Percentiles rank a stretch among this genome's conserved stretches.
Conservation (phyloP, 2,797 vertebrate species). For the Nasua narica region DNA sequence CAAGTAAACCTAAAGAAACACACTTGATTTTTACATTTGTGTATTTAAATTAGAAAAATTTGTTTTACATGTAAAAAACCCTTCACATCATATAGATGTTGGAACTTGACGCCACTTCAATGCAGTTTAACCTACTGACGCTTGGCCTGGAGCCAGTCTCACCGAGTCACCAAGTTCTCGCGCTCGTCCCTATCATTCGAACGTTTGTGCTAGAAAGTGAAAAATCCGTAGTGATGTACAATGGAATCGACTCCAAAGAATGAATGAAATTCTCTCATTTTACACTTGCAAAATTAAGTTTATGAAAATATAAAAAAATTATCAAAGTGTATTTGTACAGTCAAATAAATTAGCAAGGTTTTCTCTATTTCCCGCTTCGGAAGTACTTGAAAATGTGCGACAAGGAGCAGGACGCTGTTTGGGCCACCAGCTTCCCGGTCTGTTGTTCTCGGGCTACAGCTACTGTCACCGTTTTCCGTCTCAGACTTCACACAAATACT, state of each 20-base stretch:
- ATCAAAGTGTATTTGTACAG: constrained; percentile 63
- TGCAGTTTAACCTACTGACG: constrained; percentile 23
- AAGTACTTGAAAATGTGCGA: constrained; percentile 53
- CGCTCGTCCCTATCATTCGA: constrained; percentile 24
- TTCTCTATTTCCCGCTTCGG: constrained; percentile 47
- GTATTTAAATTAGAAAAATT: constrained; percentile 85
- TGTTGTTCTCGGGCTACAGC: not conserved
- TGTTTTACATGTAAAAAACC: constrained; percentile 76
- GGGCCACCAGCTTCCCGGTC: not conserved
- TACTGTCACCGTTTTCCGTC: not conserved
- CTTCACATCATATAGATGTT: constrained; percentile 74
- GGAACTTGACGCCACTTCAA: constrained; percentile 62
- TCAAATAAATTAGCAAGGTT: constrained; percentile 70
- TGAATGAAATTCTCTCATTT: constrained; percentile 57
- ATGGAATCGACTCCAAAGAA: constrained; percentile 64
- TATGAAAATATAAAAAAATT: constrained; percentile 83
- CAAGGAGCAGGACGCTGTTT: constrained; percentile 41
- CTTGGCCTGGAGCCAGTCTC: constrained; percentile 14
- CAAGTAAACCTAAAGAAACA: constrained; percentile 84
- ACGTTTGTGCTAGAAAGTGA: constrained; percentile 64
- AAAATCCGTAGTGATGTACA: constrained; percentile 68
- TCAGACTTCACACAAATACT: constrained; percentile 24
- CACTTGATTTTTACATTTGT: constrained; percentile 81
- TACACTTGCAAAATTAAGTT: constrained; percentile 75
- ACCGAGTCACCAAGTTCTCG: constrained; percentile 47